Conservation (phyloP, 2,888 invertebrate species). For the Cecidostiba fungosa region DNA sequence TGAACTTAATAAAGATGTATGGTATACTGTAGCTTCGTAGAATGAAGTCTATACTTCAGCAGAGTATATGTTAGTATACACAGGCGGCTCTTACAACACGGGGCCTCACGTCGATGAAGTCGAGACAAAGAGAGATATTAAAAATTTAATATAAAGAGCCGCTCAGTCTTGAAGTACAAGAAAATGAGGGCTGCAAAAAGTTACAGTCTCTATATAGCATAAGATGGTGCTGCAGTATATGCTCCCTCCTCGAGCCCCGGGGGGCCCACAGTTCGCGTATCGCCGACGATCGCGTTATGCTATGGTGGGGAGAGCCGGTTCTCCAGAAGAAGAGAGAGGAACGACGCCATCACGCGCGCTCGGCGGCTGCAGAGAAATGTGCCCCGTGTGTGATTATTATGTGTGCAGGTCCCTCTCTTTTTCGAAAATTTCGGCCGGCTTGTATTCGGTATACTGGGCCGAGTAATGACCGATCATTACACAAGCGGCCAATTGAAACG, state of each 20-base stretch:
- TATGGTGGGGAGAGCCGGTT: constrained; percentile 77
- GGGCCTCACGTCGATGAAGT: not conserved
- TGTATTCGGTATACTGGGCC: constrained; percentile 49
- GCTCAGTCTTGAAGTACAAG: not conserved
- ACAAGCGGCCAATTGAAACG: constrained; percentile 56
- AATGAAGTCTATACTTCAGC: not conserved
- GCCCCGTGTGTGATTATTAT: not conserved
- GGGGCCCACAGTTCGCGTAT: constrained; percentile 31
- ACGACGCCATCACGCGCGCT: constrained; percentile 77
- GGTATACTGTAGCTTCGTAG: not conserved
- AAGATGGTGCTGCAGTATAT: constrained; percentile 39
- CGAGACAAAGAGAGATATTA: constrained; percentile 45
- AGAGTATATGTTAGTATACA: not conserved
- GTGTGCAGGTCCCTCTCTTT: constrained; percentile 56
- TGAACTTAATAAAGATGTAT: not conserved
- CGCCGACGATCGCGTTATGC: constrained; percentile 19
- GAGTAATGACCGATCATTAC: constrained; percentile 56
- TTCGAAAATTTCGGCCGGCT: constrained; percentile 66
- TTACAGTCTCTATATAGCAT: constrained; percentile 13
- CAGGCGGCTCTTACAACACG: not conserved
- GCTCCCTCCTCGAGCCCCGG: constrained; percentile 40
- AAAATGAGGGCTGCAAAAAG: constrained; percentile 17
- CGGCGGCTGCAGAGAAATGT: not conserved
- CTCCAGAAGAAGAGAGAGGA: constrained; percentile 65
- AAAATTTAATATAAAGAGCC: constrained; percentile 43